A percentile compares a stretch with the other conserved stretches of the same genome.
phyloP scores from a whole-genome alignment of 2,797 vertebrate species.

The Eupleurogrammus muticus region DNA sequence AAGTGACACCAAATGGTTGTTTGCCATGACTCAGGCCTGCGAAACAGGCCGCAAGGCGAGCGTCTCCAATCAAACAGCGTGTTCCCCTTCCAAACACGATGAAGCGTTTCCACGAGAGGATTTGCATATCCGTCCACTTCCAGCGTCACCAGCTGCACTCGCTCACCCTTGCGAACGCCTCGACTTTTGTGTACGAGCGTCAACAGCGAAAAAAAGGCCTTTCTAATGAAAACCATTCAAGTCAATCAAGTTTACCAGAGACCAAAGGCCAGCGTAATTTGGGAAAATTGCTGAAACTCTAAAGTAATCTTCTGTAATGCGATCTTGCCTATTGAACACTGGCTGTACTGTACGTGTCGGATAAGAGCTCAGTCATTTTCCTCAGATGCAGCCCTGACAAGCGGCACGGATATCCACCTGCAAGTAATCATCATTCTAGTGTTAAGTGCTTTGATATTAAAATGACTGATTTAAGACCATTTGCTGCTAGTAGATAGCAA shows the following conservation, averaged over 20 bases:
- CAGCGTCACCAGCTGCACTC: constrained; percentile 75
- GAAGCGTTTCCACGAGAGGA: constrained; percentile 61
- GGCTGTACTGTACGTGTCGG: constrained; percentile 86
- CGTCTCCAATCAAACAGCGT: constrained; percentile 41
- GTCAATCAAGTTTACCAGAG: constrained; percentile 84
- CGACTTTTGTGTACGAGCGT: constrained; percentile 74
- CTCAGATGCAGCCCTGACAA: constrained; percentile 83
- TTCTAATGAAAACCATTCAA: constrained; percentile 88
- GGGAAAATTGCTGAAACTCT: constrained; percentile 85
- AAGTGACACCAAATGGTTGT: constrained; percentile 38
- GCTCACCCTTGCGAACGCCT: constrained; percentile 70
- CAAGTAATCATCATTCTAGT: constrained; percentile 87
- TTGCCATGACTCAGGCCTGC: constrained; percentile 18
- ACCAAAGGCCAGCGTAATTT: constrained; percentile 88
- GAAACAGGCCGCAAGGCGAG: constrained; percentile 28
- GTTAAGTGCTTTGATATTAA: constrained; percentile 90
- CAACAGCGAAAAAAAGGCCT: constrained; percentile 67
- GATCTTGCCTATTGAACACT: constrained; percentile 82
- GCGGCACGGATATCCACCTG: constrained; percentile 81
- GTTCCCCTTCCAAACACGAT: constrained; percentile 52
- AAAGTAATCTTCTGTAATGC: constrained; percentile 87
- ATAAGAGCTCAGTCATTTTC: constrained; percentile 86
- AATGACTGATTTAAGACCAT: constrained; percentile 86
- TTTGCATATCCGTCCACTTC: constrained; percentile 69
- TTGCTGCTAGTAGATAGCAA: constrained; percentile 82